Evolutionary conservation across 2,113 vertebrate genomes (phyloP), one percentile per base, ranked within the genome.

Genomic region (Cyphomyrus discorhynchus): DNA sequence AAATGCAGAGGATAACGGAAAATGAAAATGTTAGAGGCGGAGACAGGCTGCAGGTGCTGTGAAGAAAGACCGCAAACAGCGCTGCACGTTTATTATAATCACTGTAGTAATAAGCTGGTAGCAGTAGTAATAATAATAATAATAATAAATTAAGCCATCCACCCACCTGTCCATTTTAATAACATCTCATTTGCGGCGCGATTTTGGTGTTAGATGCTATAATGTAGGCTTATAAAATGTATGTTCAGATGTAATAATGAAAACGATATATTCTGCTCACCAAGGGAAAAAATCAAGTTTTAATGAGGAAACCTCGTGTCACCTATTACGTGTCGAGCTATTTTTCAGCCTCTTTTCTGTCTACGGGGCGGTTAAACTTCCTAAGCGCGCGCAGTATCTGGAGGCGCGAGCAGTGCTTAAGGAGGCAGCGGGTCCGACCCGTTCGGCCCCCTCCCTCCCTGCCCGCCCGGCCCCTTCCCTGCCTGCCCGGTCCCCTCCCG

Each of bases 401-500:
- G 66, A 74, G 11, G n/a, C 11, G 35, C 13, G n/a, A 31, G 47
- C 2, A 6, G 27, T 62, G 2, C 13, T 19, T 49, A 35, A 35
- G n/a, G 2, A 39, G 46, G 88, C 5, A 77, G 47, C 45, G 50
- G 19, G 56, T 77, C 82, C 91, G 89, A 88, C 66, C 86, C 86
- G 49, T 27, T 27, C 46, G 39, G 66, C 88, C 85, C 88, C 11
- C 87, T 89, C 88, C 62, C 84, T 46, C 13, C 31, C 56, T 58
- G 24, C 53, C 58, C 90, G 39, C 39, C 39, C 39, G 39, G 39
- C 39, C 39, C 62, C 86, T 45, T 66, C 62, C 1, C 46, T 77
- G 82, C 50, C 89, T 15, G 53, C 21, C 39, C 39, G 47, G 66
- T 88, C 85, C 88, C 19, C 88, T 89, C 88, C 66, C 84, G 21